phyloP scores from a whole-genome alignment of 2,797 vertebrate genomes.

The Peromyscus eremicus region DNA sequence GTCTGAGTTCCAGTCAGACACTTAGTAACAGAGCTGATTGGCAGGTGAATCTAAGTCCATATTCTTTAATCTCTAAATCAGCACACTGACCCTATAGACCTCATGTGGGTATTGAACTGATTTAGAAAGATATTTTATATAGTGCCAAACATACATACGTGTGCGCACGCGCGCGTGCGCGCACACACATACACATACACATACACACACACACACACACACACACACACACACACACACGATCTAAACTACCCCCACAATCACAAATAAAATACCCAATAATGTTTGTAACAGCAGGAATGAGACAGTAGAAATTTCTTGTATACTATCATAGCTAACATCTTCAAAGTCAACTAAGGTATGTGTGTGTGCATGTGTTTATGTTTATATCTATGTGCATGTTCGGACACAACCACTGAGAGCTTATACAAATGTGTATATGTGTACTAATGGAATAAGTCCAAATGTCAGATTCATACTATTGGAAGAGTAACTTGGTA shows the following conservation, averaged over 20 bases:
- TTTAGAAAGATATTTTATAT: neutral
- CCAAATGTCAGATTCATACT: neutral
- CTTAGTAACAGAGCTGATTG: neutral
- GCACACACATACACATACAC: neutral
- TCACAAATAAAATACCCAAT: neutral
- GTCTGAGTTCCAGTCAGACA: neutral
- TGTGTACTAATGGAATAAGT: neutral
- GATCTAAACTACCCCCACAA: too few species aligned
- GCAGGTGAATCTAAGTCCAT: too few species aligned
- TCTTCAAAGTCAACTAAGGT: neutral
- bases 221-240: too few species aligned
- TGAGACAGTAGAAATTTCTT: neutral
- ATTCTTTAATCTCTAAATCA: too few species aligned
- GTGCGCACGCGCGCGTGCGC: neutral
- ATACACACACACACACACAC: neutral
- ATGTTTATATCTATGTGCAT: neutral
- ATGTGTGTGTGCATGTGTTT: neutral
- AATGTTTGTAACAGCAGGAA: neutral
- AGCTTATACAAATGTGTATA: neutral
- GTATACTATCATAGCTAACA: neutral
- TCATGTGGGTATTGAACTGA: neutral
- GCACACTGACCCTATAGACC: neutral
- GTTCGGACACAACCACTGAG: neutral
- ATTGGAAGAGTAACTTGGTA: neutral
- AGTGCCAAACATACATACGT: neutral